phyloP scores from a whole-genome alignment of 1,140 invertebrate species.

The Thaumatotibia leucotreta region DNA sequence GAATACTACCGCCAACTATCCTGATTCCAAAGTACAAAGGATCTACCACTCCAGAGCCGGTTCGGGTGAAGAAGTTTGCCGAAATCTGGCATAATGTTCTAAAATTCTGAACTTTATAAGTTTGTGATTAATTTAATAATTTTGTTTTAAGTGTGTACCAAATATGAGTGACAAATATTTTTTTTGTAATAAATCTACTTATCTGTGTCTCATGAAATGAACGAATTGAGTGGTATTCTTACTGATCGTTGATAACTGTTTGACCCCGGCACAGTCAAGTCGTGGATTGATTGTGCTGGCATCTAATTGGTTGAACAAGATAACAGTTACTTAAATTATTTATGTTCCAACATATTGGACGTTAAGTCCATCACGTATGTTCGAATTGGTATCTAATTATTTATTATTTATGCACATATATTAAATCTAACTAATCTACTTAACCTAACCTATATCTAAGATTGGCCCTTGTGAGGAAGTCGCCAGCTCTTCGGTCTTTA shows the following conservation, averaged over 20 bases:
- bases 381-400: too few species aligned
- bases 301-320: neutral
- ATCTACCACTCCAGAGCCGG: neutral
- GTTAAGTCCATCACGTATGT: too few species aligned
- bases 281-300: neutral
- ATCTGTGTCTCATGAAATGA: neutral
- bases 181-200: neutral
- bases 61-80: neutral
- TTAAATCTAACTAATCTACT: too few species aligned
- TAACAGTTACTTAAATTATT: neutral
- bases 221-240: neutral
- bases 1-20: neutral
- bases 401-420: too few species aligned
- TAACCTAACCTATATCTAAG: too few species aligned
- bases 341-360: neutral
- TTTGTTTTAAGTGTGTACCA: neutral
- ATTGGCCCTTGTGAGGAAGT: too few species aligned
- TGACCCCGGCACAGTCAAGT: neutral
- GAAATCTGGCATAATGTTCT: neutral
- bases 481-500: too few species aligned
- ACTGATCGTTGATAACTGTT: neutral
- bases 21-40: neutral
- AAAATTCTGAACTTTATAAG: neutral
- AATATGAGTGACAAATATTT: too few species aligned
- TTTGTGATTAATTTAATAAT: neutral